Base-by-base conservation (phyloP, 2,888 invertebrate species). In the Drosophila greeni region DNA sequence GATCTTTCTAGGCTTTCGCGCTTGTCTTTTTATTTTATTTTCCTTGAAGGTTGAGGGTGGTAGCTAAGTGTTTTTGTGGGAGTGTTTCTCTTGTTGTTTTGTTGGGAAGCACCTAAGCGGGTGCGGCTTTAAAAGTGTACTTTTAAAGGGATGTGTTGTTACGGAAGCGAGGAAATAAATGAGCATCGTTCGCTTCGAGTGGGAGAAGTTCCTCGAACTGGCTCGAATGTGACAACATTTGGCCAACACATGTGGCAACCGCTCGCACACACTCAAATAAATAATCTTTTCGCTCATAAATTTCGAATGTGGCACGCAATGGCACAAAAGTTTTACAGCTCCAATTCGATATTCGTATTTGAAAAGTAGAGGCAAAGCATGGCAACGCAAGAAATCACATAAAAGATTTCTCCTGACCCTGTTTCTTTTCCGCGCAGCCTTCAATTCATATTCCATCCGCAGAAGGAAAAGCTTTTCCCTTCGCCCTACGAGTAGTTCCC, bases 221-320 rank as follows among this genome's bases (percentile, higher is more conserved):
- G 31, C 37, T 56, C 24, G 59, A 66, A 20, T 57, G 66, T 59
- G 66, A 58, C 48, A 66, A 49, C 66, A 67, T 67, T 67, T 56
- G 58, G 53, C 57, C 55, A 48, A 37, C 52, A 53, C 47, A 49
- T 36, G 69, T 36, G 69, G 57, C 53, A 58, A 49, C 48, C 49
- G 37, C 40, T 57, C 16, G 23, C 52, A 20, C 36, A 48, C 52
- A 53, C 66, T 70, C 60, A 64, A 49, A 82, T 85, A 85, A 85
- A 84, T 85, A 74, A 82, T 84, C 76, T 82, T 76, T 73, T 59
- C 59, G 73, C 77, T 76, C 85, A 85, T 85, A 85, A 85, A 85
- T 84, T 84, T 75, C 42, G 69, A 73, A 82, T 73, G 76, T 61
- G 73, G 67, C 64, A 65, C 66, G 37, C 34, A 64, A 24, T 24